These are phyloP conservation scores for Ips nitidus DNA, from an alignment of 1,140 invertebrate species.

Conservation along the genomic window DNA sequence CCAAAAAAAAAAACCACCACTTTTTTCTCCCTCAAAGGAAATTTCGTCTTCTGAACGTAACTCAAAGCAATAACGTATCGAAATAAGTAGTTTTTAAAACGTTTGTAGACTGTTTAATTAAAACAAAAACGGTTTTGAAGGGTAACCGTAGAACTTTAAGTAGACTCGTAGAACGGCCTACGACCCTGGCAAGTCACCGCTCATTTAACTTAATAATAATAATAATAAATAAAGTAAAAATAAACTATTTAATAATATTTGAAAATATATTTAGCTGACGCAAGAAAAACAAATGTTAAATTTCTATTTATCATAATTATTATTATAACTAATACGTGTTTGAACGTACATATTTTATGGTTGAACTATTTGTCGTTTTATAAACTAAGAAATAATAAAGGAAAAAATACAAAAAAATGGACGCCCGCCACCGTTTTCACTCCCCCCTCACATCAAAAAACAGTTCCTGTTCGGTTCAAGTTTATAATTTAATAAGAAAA, in stretches of 20 bases:
- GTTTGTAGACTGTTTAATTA: constrained; percentile 48
- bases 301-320: constrained; percentile 47
- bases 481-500: too few species aligned
- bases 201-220: constrained; percentile 51
- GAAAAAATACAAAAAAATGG: constrained; percentile 37
- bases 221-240: constrained; percentile 28
- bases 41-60: constrained; percentile 53
- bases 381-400: constrained; percentile 31
- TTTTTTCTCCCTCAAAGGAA: constrained; percentile 20
- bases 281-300: constrained; percentile 43
- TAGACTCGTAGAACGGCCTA: constrained; percentile 40
- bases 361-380: constrained; percentile 42
- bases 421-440: constrained; percentile 12
- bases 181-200: constrained; percentile 50
- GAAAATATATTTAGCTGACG: constrained; percentile 47
- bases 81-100: constrained; percentile 48
- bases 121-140: constrained; percentile 35
- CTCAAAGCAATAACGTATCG: constrained; percentile 54
- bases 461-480: too few species aligned
- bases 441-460: background rate
- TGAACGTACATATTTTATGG: constrained; percentile 46
- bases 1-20: too few species aligned
- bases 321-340: constrained; percentile 36
- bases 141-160: constrained; percentile 37
- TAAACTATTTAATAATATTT: constrained; percentile 43